Conservation (phyloP, 2,113 vertebrate species). For the Actenoides hombroni region DNA sequence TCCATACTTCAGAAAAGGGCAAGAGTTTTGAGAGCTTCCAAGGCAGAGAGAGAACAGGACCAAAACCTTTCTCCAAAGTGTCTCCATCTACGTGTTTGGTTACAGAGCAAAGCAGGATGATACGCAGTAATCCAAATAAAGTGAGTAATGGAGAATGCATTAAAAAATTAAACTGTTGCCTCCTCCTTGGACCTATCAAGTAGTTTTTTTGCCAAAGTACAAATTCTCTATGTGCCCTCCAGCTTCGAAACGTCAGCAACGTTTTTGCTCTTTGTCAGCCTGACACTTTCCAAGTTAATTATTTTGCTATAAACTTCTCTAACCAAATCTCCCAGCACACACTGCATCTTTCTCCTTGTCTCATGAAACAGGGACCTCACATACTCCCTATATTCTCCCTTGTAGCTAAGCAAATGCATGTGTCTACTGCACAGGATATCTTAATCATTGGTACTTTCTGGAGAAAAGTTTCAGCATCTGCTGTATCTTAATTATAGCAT, state of each 20-base stretch:
- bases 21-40: background rate
- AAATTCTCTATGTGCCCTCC: background rate
- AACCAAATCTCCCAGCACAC: background rate
- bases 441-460: slow-evolving; percentile 16
- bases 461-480: slow-evolving; percentile 42
- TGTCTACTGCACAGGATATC: background rate
- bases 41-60: background rate
- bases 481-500: slow-evolving; percentile 44
- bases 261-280: background rate
- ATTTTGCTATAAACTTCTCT: background rate
- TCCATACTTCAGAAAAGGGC: background rate
- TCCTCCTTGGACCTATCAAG: background rate
- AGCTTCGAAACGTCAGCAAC: background rate
- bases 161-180: background rate
- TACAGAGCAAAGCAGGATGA: background rate
- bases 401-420: background rate
- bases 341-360: background rate
- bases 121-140: background rate
- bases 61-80: background rate
- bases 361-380: background rate
- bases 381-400: background rate
- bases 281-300: background rate
- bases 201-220: background rate
- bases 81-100: background rate
- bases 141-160: background rate